Evolutionary conservation across 1,140 invertebrate genomes (phyloP).

Genomic region (Monomorium pharaonis): DNA sequence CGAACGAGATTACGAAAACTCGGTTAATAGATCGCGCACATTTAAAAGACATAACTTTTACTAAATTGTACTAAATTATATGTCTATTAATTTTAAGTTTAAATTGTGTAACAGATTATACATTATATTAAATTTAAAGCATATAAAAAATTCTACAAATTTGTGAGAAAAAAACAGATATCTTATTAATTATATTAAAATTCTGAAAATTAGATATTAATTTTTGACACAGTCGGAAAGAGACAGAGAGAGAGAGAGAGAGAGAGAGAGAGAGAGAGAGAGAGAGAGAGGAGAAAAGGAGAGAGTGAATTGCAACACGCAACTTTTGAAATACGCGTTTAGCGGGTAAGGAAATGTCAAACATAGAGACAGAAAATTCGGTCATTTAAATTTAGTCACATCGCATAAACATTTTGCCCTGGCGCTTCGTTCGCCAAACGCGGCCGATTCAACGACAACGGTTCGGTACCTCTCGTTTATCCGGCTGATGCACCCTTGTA

Average conservation of each 20-base stretch:
- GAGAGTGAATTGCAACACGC: neutral
- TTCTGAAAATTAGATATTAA: neutral
- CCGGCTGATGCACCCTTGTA: slow-evolving; percentile 33
- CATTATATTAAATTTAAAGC: neutral
- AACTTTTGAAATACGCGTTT: neutral
- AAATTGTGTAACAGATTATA: neutral
- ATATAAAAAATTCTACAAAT: neutral
- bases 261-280: too few relatives aligned
- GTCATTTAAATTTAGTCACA: slow-evolving; percentile 56
- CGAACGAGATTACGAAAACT: neutral
- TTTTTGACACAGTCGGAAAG: neutral
- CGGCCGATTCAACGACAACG: slow-evolving; percentile 11
- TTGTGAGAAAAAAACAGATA: neutral
- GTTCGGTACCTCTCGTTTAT: slow-evolving; percentile 58
- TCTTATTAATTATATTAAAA: neutral
- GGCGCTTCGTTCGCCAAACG: slow-evolving; percentile 46
- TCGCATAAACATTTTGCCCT: slow-evolving; percentile 33
- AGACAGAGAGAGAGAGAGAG: too few relatives aligned
- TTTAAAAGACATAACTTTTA: neutral
- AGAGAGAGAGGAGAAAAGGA: neutral
- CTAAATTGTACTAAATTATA: neutral
- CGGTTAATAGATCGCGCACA: neutral
- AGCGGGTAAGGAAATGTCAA: slow-evolving; percentile 37
- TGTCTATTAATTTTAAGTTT: too few relatives aligned
- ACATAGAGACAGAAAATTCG: slow-evolving; percentile 50